Percentiles rank a stretch among this genome's conserved stretches.
These are phyloP conservation scores for Anniella stebbinsi DNA, from an alignment of 2,797 vertebrate species.

Conservation along the genomic window DNA sequence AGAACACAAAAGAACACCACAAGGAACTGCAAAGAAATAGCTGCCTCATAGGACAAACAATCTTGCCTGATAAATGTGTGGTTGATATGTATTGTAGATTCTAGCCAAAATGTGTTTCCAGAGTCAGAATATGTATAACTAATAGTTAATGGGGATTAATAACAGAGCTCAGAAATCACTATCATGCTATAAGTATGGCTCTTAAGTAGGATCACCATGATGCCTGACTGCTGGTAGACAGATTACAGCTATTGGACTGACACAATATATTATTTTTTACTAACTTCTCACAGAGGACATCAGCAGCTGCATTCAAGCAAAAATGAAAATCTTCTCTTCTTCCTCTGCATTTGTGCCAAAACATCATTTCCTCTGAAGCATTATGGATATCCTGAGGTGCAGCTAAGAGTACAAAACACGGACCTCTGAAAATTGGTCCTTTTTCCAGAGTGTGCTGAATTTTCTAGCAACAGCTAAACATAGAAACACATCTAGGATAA, in stretches of 20 bases:
- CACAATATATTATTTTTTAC: background rate
- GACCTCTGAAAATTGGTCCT: background rate
- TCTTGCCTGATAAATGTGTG: background rate
- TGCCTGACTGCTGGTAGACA: background rate
- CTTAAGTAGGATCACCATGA: background rate
- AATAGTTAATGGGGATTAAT: background rate
- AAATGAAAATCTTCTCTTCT: background rate
- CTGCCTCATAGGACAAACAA: background rate
- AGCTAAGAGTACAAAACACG: background rate
- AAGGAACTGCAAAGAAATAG: background rate
- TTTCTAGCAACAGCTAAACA: conserved; percentile 5
- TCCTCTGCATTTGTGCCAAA: background rate
- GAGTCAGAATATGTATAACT: background rate
- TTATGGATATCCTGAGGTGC: background rate
- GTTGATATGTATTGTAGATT: no score
- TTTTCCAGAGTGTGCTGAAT: background rate
- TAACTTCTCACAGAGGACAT: background rate
- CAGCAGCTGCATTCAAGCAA: background rate
- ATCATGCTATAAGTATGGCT: background rate
- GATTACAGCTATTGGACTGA: background rate
- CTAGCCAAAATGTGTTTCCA: background rate
- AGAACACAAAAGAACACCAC: background rate
- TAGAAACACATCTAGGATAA: conserved; percentile 1
- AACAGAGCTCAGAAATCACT: background rate
- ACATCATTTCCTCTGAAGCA: background rate